Evolutionary conservation across 2,888 invertebrate genomes (phyloP), one percentile per base, ranked within the genome.

Genomic region (Taenaris catops): DNA sequence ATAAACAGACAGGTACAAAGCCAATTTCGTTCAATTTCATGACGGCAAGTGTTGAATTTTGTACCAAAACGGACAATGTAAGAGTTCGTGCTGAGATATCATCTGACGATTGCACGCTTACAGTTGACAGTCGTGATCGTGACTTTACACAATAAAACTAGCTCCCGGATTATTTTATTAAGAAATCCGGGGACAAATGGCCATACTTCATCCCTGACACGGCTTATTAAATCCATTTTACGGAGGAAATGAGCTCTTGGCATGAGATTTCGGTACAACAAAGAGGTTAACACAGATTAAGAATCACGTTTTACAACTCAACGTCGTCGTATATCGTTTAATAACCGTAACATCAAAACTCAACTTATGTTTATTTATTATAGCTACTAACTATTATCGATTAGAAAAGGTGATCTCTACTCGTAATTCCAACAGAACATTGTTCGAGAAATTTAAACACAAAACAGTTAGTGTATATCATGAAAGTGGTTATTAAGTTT

Each of bases 51-150:
- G 48, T 33, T 26, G 39, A 38, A 39, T 41, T 40, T 38, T 34
- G 31, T 24, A 29, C 41, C 41, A 36, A 42, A 39, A 38, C 35
- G 38, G 45, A 31, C 38, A 38, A 44, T 40, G 43, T 46, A 48
- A 38, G 46, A 47, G 50, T 55, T 63, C 65, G 62, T 66, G 64
- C 53, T 44, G 32, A 55, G 66, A 66, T 66, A 60, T 39, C 49
- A 64, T 63, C 63, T 46, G 44, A 21, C 31, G 49, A 53, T 49
- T 45, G 45, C 37, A 37, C 50, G 45, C 46, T 43, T 34, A 41
- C 44, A 51, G 55, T 49, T 49, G 55, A 49, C 49, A 49, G 49
- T 53, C 60, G 53, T 55, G 53, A 46, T 56, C 62, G 58, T 59
- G 58, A 61, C 58, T 57, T 39, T 41, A 45, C 46, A 48, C 44